These are phyloP conservation scores for Calliopum simillimum DNA, from an alignment of 2,888 invertebrate species.

Conservation along the genomic window DNA sequence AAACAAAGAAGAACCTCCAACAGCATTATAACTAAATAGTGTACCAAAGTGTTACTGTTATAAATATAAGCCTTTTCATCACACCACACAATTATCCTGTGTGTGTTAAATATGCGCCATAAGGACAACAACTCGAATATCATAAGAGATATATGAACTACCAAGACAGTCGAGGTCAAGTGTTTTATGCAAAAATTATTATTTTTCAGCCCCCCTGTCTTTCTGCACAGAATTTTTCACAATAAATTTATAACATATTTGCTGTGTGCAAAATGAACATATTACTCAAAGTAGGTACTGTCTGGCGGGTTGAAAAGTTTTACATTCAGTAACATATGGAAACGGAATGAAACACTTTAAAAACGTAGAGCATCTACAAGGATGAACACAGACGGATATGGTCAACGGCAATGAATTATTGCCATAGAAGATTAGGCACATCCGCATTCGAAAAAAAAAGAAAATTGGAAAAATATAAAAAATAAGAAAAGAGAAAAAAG, in stretches of 20 bases:
- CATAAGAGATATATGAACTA: too few species aligned
- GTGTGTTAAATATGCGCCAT: too few species aligned
- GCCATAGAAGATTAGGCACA: conserved; percentile 37
- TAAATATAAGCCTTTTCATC: too few species aligned
- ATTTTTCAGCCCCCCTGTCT: background rate
- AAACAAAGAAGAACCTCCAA: too few species aligned
- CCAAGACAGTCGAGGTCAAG: too few species aligned
- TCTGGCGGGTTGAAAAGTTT: background rate
- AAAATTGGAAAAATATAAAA: background rate
- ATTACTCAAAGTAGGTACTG: background rate
- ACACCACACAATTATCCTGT: too few species aligned
- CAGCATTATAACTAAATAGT: too few species aligned
- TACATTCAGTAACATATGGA: background rate
- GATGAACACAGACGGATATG: conserved; percentile 9
- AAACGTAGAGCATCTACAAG: background rate
- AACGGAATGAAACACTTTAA: conserved; percentile 1
- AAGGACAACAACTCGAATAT: too few species aligned
- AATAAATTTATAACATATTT: background rate
- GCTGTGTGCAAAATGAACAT: background rate
- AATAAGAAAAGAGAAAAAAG: background rate
- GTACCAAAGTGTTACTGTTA: too few species aligned
- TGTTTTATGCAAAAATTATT: background rate
- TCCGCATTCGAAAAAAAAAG: conserved; percentile 23
- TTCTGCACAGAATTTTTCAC: background rate
- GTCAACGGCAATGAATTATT: conserved; percentile 38